phyloP scores from a whole-genome alignment of 2,888 invertebrate species.

The Hirtodrosophila confusa region DNA sequence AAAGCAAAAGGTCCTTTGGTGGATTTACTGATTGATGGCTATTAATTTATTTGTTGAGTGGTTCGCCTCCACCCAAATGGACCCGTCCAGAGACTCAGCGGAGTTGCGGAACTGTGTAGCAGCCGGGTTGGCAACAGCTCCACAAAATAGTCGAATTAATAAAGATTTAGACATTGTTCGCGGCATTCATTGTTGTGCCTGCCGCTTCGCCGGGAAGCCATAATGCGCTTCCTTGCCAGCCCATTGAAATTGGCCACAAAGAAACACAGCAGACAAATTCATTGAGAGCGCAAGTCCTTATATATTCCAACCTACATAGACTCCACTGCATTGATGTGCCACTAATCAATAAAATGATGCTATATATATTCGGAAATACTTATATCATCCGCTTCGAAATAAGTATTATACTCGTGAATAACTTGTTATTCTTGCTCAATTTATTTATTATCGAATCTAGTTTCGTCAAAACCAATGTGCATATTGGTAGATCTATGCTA shows the following conservation, averaged over 20 bases:
- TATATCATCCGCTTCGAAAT: neutral
- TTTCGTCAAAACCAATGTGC: neutral
- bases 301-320: slow-evolving; percentile 28
- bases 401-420: too few species aligned
- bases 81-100: slow-evolving; percentile 7
- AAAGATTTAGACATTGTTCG: slow-evolving; percentile 79
- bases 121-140: slow-evolving; percentile 31
- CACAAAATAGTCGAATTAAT: slow-evolving; percentile 78
- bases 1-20: slow-evolving; percentile 76
- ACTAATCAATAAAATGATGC: slow-evolving; percentile 41
- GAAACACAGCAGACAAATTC: slow-evolving; percentile 47
- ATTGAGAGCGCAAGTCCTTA: slow-evolving; percentile 42
- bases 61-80: slow-evolving; percentile 21
- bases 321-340: slow-evolving; percentile 37
- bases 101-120: slow-evolving; percentile 13
- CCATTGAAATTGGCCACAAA: slow-evolving; percentile 60
- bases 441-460: neutral
- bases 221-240: slow-evolving; percentile 47
- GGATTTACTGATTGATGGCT: slow-evolving; percentile 81
- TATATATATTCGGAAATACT: neutral
- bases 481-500: too few species aligned
- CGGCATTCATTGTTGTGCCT: slow-evolving; percentile 64
- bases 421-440: neutral
- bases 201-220: slow-evolving; percentile 44
- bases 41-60: slow-evolving; percentile 78